Conservation (phyloP, 1,140 invertebrate species). For the Drosophila novamexicana region DNA sequence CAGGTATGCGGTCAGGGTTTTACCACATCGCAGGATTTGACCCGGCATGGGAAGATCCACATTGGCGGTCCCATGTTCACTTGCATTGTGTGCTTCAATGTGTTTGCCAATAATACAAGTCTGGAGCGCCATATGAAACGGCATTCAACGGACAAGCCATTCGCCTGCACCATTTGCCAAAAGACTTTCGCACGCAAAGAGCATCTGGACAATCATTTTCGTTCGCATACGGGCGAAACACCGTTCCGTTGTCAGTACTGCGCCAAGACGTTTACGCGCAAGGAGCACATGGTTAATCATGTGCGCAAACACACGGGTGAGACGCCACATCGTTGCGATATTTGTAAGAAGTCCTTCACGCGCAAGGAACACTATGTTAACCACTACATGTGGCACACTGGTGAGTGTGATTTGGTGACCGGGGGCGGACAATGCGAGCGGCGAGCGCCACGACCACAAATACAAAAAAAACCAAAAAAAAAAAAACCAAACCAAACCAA, state of each 20-base stretch:
- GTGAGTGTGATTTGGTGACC: conserved; percentile 86
- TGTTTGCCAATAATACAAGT: conserved; percentile 89
- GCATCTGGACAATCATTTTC: conserved; percentile 92
- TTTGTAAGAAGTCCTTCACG: conserved; percentile 94
- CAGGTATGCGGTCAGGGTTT: conserved; percentile 93
- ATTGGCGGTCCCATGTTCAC: conserved; percentile 90
- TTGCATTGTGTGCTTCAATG: conserved; percentile 90
- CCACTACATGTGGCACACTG: conserved; percentile 92
- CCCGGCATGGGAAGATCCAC: conserved; percentile 92
- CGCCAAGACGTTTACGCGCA: conserved; percentile 94
- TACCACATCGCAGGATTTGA: conserved; percentile 90
- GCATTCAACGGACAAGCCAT: conserved; percentile 92
- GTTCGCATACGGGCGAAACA: conserved; percentile 94
- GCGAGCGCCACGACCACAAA: conserved; percentile 68
- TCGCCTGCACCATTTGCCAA: conserved; percentile 92
- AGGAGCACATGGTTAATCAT: conserved; percentile 94
- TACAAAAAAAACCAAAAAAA: conserved; percentile 42
- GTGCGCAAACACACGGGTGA: conserved; percentile 94
- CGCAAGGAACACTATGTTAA: conserved; percentile 93
- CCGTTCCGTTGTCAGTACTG: conserved; percentile 91
- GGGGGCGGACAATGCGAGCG: conserved; percentile 85
- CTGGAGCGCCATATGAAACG: conserved; percentile 91
- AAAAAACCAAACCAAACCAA: conserved; percentile 16
- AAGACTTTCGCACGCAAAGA: conserved; percentile 95
- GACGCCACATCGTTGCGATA: conserved; percentile 93